These are phyloP conservation scores for Orthosia cruda DNA, from an alignment of 2,888 invertebrate genomes.

Conservation along the genomic window DNA sequence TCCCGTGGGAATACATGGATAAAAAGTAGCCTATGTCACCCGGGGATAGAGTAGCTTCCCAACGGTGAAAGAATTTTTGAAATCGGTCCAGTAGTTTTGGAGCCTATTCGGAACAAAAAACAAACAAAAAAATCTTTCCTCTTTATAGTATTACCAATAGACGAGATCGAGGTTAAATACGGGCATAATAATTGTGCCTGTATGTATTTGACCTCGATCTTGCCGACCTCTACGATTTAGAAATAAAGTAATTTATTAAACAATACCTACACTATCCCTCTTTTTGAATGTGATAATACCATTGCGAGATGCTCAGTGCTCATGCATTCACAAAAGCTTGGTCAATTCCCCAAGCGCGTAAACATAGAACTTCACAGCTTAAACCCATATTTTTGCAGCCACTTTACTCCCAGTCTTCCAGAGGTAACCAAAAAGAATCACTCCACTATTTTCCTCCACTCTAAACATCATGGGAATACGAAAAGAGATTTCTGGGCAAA, in stretches of 20 bases:
- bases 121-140: too few relatives aligned
- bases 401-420: neutral
- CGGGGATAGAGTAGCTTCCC: too few relatives aligned
- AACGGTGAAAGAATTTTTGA: too few relatives aligned
- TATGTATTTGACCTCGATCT: too few relatives aligned
- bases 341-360: neutral
- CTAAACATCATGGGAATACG: slow-evolving; percentile 43
- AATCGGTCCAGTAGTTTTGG: too few relatives aligned
- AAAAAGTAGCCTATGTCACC: too few relatives aligned
- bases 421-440: slow-evolving; percentile 29
- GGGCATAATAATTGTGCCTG: too few relatives aligned
- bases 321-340: neutral
- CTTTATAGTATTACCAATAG: too few relatives aligned
- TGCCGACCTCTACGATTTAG: neutral
- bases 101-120: too few relatives aligned
- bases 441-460: slow-evolving; percentile 24
- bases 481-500: slow-evolving; percentile 49
- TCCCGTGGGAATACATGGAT: too few relatives aligned
- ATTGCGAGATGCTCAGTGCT: too few relatives aligned
- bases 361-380: neutral
- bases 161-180: neutral
- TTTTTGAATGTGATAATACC: neutral
- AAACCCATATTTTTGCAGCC: slow-evolving; percentile 1
- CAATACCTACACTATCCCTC: neutral
- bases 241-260: neutral